Evolutionary conservation across 2,888 invertebrate species (phyloP).

Genomic region (Rhamnusium bicolor): DNA sequence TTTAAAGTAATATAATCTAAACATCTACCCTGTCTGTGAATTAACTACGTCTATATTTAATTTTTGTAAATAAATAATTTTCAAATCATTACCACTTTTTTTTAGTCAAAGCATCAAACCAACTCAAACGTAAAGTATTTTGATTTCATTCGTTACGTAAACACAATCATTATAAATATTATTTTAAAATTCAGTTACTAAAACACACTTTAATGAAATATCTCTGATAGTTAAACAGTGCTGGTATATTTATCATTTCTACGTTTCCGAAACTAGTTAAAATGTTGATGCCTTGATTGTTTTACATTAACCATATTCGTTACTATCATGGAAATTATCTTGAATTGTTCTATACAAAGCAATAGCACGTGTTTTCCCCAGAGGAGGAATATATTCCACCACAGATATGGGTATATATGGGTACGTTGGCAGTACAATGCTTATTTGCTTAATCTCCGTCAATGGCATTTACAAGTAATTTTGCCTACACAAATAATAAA

Average conservation of each 20-base stretch:
- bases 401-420: not conserved
- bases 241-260: not conserved
- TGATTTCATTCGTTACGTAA: not conserved
- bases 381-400: not conserved
- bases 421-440: slow-evolving; percentile 7
- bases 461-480: slow-evolving; percentile 3
- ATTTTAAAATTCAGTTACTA: not conserved
- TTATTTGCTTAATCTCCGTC: slow-evolving; percentile 18
- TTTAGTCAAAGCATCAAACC: not conserved
- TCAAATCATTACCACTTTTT: not conserved
- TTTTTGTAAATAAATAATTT: not conserved
- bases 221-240: not conserved
- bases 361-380: not conserved
- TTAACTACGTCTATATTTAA: too few species aligned
- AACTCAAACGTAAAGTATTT: not conserved
- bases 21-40: too few species aligned
- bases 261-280: not conserved
- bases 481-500: not conserved
- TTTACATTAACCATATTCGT: not conserved
- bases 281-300: not conserved
- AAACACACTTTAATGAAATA: not conserved
- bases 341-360: not conserved
- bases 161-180: not conserved
- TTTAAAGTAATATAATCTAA: too few species aligned
- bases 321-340: slow-evolving; percentile 9